Evolutionary conservation across 2,797 vertebrate species (phyloP), one percentile per base, ranked within the genome.

Genomic region (Rhynchonycteris naso): DNA sequence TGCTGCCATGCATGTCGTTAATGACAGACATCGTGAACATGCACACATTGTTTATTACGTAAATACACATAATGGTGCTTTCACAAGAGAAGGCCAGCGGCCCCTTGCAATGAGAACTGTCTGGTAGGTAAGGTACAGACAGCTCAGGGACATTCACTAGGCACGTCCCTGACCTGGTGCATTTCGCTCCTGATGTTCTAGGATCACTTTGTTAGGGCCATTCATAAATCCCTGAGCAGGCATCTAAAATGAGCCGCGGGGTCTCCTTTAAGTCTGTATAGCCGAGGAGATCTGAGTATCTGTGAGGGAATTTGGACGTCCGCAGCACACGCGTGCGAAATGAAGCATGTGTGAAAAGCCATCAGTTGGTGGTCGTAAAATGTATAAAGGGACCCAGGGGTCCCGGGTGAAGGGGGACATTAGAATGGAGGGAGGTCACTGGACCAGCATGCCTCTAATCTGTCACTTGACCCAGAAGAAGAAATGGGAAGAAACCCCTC

Each of bases 21-120:
- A 88, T 74, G 80, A 83, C 91, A 87, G 91, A 88, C 90, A 76
- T 90, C 79, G n/a, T 79, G 91, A 95, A 80, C 93, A 88, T 72
- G 80, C 33, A 30, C n/a, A 76, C 87, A 85, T 92, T 96, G 92
- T 95, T 94, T 96, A 95, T 94, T 96, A 94, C 88, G 88, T 88
- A 95, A 95, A 91, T 85, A 95, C 69, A 38, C 76, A 76, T 85
- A 94, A 95, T 92, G 80, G 87, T 88, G 59, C 96, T 97, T 95
- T 96, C 95, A 65, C 22, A 93, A 80, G 88, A 50, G 15, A 56
- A 26, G 56, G 68, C 95, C 92, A 61, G 95, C 93, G 88, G 68
- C 68, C 82, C 96, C 92, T 92, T 26, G 68, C 80, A 33, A 59
- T 0, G 66, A 30, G 74, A 90, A 38, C 81, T 28, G 75, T 85